Evolutionary conservation across 2,113 vertebrate species (phyloP).

Genomic region (Chiloscyllium plagiosum): DNA sequence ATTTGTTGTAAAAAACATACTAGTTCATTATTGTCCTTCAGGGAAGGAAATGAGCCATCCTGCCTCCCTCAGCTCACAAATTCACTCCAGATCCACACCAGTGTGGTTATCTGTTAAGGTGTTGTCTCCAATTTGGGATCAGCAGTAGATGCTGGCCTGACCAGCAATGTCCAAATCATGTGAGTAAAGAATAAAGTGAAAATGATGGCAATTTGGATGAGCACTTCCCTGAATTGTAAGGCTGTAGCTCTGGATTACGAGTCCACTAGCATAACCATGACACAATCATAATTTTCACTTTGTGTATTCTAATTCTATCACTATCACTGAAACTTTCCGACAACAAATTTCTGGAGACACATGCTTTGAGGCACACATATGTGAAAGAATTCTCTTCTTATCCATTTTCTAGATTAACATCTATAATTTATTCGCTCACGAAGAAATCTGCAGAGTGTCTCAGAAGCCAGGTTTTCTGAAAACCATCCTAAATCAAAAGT

Average conservation of each 20-base stretch:
- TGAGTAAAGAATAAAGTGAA: too few species aligned
- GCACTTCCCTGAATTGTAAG: not conserved
- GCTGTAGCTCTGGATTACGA: not conserved
- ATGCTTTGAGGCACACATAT: not conserved
- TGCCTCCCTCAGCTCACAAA: too few species aligned
- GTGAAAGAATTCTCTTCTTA: not conserved
- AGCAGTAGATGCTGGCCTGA: too few species aligned
- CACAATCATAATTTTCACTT: not conserved
- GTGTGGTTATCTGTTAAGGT: too few species aligned
- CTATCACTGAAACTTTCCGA: not conserved
- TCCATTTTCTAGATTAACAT: not conserved
- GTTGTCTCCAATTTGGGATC: too few species aligned
- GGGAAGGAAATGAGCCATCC: too few species aligned
- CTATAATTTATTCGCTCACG: not conserved
- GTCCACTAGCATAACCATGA: not conserved
- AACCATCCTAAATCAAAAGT: not conserved
- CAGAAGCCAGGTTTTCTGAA: not conserved
- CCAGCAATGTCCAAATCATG: too few species aligned
- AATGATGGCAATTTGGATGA: not conserved
- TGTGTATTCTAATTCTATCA: not conserved
- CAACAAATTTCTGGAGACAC: not conserved
- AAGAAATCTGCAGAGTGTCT: too few species aligned
- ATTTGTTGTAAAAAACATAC: too few species aligned
- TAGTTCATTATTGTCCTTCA: too few species aligned
- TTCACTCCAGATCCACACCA: too few species aligned